These are phyloP conservation scores for Acropora yongei DNA, from an alignment of 64 coral and sea anemone genomes.

Conservation along the genomic window DNA sequence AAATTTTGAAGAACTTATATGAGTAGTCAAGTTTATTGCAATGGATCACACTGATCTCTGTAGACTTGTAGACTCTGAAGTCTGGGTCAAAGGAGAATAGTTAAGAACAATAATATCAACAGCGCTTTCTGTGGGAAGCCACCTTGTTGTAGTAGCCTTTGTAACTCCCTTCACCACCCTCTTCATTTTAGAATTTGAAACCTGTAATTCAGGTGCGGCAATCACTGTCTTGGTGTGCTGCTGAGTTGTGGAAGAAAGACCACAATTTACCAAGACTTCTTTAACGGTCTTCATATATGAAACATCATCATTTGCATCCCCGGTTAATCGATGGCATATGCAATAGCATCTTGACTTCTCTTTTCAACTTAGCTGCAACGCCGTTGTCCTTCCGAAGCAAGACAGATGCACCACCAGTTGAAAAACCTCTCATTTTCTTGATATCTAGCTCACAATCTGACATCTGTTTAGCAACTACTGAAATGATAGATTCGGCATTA, in stretches of 20 bases:
- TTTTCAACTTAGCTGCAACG: too few relatives aligned
- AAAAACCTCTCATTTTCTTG: conserved; percentile 46
- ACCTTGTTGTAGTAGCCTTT: background rate
- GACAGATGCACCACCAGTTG: conserved; percentile 22
- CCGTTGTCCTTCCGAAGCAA: too few relatives aligned
- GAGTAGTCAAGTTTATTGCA: conserved; percentile 46
- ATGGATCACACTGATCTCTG: conserved; percentile 50
- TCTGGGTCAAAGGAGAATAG: conserved; percentile 64
- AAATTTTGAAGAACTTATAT: conserved; percentile 48
- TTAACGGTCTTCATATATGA: conserved; percentile 45
- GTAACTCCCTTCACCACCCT: background rate
- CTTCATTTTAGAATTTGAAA: conserved; percentile 31
- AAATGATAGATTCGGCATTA: conserved; percentile 45
- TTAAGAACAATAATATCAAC: conserved; percentile 14
- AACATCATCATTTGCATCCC: conserved; percentile 56
- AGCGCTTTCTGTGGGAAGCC: background rate
- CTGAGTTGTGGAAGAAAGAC: conserved; percentile 37
- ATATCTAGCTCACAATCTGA: conserved; percentile 37
- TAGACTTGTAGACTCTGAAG: conserved; percentile 10
- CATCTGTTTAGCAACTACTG: conserved; percentile 42
- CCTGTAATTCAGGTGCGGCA: background rate
- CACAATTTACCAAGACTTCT: conserved; percentile 32
- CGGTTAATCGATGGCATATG: conserved; percentile 32
- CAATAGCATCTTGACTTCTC: background rate
- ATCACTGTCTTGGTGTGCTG: conserved; percentile 11